Base-by-base conservation (phyloP, 1,140 invertebrate species). In the Antheraea pernyi region DNA sequence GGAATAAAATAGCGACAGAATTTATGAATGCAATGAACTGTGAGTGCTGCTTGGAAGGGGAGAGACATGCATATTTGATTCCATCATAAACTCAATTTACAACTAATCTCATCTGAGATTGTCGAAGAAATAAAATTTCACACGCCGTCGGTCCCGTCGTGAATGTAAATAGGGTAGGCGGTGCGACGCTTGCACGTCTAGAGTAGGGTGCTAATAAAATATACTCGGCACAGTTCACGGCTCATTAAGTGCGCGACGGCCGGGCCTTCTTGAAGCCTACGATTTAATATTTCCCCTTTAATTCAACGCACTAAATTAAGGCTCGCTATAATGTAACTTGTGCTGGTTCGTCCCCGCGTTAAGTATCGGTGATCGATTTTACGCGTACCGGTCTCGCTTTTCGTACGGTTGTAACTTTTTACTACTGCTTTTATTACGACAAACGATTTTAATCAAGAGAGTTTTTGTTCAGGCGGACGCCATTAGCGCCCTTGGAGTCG, bases 401-500 rank as follows among this genome's bases (percentile, higher is more conserved):
- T 80, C 77, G 85, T 84, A 85, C 84, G 86, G 87, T 82, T 92
- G 88, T 92, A 87, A 92, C 88, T 86, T 92, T 92, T 91, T 91
- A 92, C 82, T 86, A 76, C 83, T 87, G 78, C 78, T 91, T 92
- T 92, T 91, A 92, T 92, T 92, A 89, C 88, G 85, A 91, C 90
- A 90, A 91, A 92, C 89, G 90, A 90, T 92, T 92, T 92, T 92
- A 91, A 92, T 92, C 89, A 92, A 92, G 88, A 81, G 82, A 86
- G 84, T 90, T 91, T 91, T 92, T 89, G 89, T 87, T 88, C 83
- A 78, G 77, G 80, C 84, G 80, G 74, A 83, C 77, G 81, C 85
- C 78, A 87, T 91, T 89, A 90, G 81, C 84, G 82, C 83, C 80
- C 76, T 67, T 66, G 79, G 78, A 82, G 74, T 82, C 69, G 75